Conservation (phyloP, 2,797 vertebrate genomes). For the Acipenser oxyrinchus region DNA sequence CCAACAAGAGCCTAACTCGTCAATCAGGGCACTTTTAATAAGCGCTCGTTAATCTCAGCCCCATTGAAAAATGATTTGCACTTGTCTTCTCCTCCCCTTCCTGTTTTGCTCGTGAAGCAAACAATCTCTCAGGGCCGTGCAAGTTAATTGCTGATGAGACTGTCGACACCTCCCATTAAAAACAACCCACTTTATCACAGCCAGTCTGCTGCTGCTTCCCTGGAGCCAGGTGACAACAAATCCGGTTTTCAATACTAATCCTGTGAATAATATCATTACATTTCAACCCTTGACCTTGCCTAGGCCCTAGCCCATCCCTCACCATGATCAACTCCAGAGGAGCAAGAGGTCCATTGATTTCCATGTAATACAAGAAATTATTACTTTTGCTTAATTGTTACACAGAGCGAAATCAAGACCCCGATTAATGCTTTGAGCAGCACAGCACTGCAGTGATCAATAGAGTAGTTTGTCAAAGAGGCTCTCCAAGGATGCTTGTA, state of each 20-base stretch:
- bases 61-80: too few relatives aligned
- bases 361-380: constrained; percentile 97
- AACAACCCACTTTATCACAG: background rate
- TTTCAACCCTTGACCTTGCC: constrained; percentile 49
- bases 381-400: constrained; percentile 87
- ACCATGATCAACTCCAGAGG: constrained; percentile 53
- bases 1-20: too few relatives aligned
- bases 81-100: too few relatives aligned
- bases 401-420: constrained; percentile 78
- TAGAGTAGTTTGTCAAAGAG: constrained; percentile 88
- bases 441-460: constrained; percentile 78
- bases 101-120: too few relatives aligned
- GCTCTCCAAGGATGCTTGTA: constrained; percentile 67
- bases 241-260: constrained; percentile 27
- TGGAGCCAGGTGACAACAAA: background rate
- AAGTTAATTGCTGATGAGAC: too few relatives aligned
- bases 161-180: background rate
- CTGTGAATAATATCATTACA: constrained; percentile 35
- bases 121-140: too few relatives aligned
- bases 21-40: too few relatives aligned
- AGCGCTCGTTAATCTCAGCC: too few relatives aligned
- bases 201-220: too few relatives aligned
- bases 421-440: constrained; percentile 81
- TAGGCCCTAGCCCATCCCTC: constrained; percentile 55
- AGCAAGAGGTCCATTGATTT: constrained; percentile 93